These are phyloP conservation scores for Rhingia campestris DNA, from an alignment of 2,888 invertebrate genomes.

Conservation along the genomic window DNA sequence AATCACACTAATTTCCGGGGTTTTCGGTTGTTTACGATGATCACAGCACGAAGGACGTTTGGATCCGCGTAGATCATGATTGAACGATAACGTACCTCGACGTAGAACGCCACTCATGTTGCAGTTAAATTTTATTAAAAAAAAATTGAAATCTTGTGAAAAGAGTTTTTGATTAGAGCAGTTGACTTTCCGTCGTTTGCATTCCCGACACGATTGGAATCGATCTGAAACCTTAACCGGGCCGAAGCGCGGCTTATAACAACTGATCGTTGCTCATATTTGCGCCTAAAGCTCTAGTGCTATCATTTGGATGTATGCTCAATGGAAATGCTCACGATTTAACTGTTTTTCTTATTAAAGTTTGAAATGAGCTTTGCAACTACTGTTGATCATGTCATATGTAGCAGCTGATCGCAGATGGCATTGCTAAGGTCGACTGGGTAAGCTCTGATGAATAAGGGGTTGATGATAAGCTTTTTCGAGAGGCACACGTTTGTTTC, in stretches of 20 bases:
- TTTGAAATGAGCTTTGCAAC: background rate
- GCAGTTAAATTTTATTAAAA: background rate
- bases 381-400: background rate
- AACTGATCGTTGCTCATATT: constrained; percentile 43
- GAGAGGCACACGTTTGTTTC: background rate
- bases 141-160: background rate
- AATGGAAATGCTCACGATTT: constrained; percentile 7
- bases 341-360: constrained; percentile 16
- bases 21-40: constrained; percentile 77
- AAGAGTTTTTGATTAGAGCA: too few species aligned
- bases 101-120: constrained; percentile 81
- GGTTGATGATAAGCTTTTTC: constrained; percentile 18
- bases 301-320: constrained; percentile 30
- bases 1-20: constrained; percentile 81
- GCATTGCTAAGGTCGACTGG: constrained; percentile 27
- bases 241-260: constrained; percentile 59
- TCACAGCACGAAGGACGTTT: constrained; percentile 52
- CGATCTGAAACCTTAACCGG: constrained; percentile 57
- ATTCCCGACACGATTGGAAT: constrained; percentile 52
- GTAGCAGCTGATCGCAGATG: constrained; percentile 2
- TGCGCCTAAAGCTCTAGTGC: constrained; percentile 27
- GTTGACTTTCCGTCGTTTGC: constrained; percentile 2
- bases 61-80: constrained; percentile 69
- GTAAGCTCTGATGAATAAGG: constrained; percentile 1
- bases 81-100: constrained; percentile 80